Conservation (phyloP, 2,888 invertebrate genomes). For the Papilio protenor region DNA sequence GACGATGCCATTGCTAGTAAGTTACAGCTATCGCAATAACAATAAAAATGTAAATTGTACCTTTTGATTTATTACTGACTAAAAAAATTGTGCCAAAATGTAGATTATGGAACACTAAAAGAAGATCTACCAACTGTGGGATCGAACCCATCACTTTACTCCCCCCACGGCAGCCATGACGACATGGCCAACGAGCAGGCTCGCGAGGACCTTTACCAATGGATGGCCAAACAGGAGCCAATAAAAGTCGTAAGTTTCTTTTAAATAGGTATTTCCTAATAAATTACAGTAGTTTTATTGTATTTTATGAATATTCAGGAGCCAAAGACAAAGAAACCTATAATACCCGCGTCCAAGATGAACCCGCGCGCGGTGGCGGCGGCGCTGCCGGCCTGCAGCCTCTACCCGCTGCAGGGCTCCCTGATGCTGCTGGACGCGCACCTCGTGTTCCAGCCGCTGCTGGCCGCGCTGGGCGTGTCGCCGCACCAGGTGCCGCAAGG, state of each 20-base stretch:
- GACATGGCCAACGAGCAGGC: slow-evolving; percentile 83
- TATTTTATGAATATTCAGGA: slow-evolving; percentile 61
- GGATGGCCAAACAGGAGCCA: slow-evolving; percentile 97
- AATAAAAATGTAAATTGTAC: not conserved
- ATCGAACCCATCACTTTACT: slow-evolving; percentile 86
- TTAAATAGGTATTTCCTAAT: not conserved
- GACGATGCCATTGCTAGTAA: slow-evolving; percentile 81
- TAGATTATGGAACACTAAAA: slow-evolving; percentile 90
- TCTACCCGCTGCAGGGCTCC: slow-evolving; percentile 92
- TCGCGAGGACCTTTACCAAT: slow-evolving; percentile 95
- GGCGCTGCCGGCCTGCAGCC: slow-evolving; percentile 85
- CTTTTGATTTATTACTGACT: not conserved
- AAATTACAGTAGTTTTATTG: not conserved
- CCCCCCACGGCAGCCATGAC: slow-evolving; percentile 80
- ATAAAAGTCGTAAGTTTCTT: slow-evolving; percentile 71
- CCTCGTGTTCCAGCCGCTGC: slow-evolving; percentile 95
- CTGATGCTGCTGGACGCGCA: slow-evolving; percentile 95
- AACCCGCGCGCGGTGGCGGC: slow-evolving; percentile 70
- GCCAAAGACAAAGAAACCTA: slow-evolving; percentile 76
- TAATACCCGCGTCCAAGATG: slow-evolving; percentile 79
- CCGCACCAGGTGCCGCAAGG: slow-evolving; percentile 90
- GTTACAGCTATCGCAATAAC: slow-evolving; percentile 48
- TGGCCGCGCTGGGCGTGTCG: slow-evolving; percentile 94
- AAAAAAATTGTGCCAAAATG: not conserved
- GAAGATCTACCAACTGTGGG: slow-evolving; percentile 87